Evolutionary conservation across 2,888 invertebrate genomes (phyloP), one percentile per base, ranked within the genome.

Genomic region (Campoplex nolae): DNA sequence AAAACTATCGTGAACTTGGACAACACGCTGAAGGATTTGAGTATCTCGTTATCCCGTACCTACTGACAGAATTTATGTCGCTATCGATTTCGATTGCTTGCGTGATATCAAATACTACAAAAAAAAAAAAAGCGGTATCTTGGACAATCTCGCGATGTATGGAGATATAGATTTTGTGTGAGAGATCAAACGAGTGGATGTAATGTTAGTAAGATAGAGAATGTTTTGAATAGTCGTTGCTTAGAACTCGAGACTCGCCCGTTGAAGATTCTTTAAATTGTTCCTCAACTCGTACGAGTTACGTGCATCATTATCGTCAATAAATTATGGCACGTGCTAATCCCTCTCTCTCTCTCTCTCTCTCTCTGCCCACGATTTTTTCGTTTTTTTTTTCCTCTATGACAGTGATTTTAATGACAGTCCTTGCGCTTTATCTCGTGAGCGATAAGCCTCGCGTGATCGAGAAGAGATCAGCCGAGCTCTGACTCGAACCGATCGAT

Each of bases 321-420:
- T 38, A 78, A 73, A 28, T 84, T 74, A 56, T 82, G 87, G 78
- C 76, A 80, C 89, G 77, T 89, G 88, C 28, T 86, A 88, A 87
- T 89, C 79, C 71, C 78, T 81, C 9, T 18, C 62, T 54, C 71
- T 83, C 73, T 80, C 75, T 76, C n/a, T n/a, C n/a, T n/a, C 84
- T 82, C 75, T 77, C 74, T 68, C 83, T 82, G 32, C 48, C 11
- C 42, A 8, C 1, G 1, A 7, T 6, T 42, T 45, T 45, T n/a
- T 75, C 45, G 74, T 84, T 70, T 65, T 35, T 51, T 51, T 77
- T 74, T 80, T 87, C 42, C 56, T 23, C 56, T 82, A 51, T 38
- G 48, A 79, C 23, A 54, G 83, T 28, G 58, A 48, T 62, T 71
- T 23, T 32, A 76, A 18, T 38, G 32, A 35, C 42, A 35, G 58